phyloP scores from a whole-genome alignment of 2,888 invertebrate genomes.

The Andrena bicolor region DNA sequence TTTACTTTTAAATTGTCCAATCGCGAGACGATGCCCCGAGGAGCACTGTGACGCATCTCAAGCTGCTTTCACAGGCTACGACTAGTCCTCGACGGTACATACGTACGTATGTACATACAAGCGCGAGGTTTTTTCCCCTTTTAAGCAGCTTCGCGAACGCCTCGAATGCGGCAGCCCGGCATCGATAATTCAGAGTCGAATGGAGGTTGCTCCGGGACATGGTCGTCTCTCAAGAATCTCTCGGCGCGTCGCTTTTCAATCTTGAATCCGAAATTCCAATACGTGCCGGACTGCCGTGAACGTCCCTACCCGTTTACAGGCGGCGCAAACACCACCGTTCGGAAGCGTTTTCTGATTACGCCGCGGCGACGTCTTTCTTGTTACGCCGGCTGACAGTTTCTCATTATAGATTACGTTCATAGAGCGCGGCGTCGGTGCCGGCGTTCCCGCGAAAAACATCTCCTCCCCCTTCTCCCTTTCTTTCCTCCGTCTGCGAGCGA shows the following conservation, averaged over 20 bases:
- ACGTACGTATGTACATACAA: background rate
- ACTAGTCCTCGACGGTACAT: too few relatives aligned
- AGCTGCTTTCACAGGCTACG: too few relatives aligned
- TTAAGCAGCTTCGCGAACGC: slow-evolving; percentile 34
- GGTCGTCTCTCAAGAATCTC: slow-evolving; percentile 56
- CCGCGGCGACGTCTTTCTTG: slow-evolving; percentile 41
- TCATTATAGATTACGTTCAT: slow-evolving; percentile 52
- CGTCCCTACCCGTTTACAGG: slow-evolving; percentile 43
- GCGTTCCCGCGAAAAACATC: slow-evolving; percentile 22
- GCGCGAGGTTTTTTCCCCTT: slow-evolving; percentile 15
- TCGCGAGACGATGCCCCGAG: too few relatives aligned
- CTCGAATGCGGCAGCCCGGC: slow-evolving; percentile 27
- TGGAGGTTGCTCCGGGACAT: slow-evolving; percentile 38
- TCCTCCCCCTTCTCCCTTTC: background rate
- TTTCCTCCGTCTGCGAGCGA: background rate
- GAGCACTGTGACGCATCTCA: too few relatives aligned
- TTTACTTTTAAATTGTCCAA: too few relatives aligned
- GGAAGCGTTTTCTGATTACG: slow-evolving; percentile 60
- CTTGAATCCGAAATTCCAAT: slow-evolving; percentile 56
- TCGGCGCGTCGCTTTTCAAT: slow-evolving; percentile 64
- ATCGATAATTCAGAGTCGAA: slow-evolving; percentile 64
- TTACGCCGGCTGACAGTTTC: slow-evolving; percentile 48
- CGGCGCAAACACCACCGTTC: slow-evolving; percentile 40
- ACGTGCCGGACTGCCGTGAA: slow-evolving; percentile 45
- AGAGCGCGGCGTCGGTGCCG: slow-evolving; percentile 10